Conservation (phyloP, 2,797 vertebrate genomes). For the Chaetodon trifasciatus region DNA sequence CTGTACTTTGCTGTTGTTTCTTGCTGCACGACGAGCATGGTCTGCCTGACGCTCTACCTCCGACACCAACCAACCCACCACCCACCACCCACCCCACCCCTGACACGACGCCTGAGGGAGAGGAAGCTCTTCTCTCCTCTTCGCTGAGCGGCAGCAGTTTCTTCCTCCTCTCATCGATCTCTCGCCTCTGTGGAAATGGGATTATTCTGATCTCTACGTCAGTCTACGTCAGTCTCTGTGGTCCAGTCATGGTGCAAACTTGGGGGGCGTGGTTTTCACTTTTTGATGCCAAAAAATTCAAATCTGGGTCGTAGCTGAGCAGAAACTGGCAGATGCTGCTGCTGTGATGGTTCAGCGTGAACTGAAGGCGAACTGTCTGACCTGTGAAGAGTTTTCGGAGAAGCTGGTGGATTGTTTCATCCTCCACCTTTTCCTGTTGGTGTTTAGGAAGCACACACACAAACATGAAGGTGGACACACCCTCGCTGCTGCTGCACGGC, state of each 20-base stretch:
- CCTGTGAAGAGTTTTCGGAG: background rate
- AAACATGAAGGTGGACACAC: background rate
- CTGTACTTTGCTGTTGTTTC: conserved; percentile 60
- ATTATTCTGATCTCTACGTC: conserved; percentile 14
- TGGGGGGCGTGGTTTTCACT: conserved; percentile 6
- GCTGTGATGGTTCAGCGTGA: background rate
- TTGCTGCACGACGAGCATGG: conserved; percentile 78
- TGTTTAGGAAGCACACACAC: background rate
- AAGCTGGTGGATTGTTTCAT: background rate
- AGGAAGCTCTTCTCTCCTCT: conserved; percentile 13
- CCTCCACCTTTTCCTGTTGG: conserved; percentile 5
- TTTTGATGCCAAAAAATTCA: conserved; percentile 54
- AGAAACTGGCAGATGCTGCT: conserved; percentile 13
- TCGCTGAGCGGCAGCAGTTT: conserved; percentile 23
- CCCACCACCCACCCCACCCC: background rate
- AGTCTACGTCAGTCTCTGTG: background rate
- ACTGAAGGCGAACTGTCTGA: background rate
- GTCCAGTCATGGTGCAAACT: background rate
- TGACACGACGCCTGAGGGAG: conserved; percentile 7
- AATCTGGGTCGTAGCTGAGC: conserved; percentile 7
- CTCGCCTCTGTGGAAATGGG: conserved; percentile 30
- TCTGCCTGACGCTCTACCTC: conserved; percentile 68
- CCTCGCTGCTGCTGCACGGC: background rate
- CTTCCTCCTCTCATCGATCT: conserved; percentile 27
- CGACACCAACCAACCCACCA: conserved; percentile 5